Conservation (phyloP, 1,140 invertebrate genomes). For the Conus ventricosus region DNA sequence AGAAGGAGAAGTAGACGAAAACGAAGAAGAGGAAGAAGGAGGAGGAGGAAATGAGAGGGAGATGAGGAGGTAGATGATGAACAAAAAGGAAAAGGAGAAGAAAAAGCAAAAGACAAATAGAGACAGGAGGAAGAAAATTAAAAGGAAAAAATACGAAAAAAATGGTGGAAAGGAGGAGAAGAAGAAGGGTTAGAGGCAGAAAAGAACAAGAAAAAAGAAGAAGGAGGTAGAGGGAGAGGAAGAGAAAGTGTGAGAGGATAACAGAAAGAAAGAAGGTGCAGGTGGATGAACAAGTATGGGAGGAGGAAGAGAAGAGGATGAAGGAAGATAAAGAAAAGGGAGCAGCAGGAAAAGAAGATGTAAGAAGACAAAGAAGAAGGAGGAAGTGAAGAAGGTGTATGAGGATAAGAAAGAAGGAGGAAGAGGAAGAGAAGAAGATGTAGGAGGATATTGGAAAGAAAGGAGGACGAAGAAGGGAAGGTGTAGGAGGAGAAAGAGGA, state of each 20-base stretch:
- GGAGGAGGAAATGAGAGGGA: neutral
- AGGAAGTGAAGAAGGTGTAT: neutral
- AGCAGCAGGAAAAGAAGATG: neutral
- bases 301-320: neutral
- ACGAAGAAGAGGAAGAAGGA: neutral
- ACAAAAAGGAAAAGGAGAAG: neutral
- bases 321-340: neutral
- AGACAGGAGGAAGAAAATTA: neutral
- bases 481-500: no score
- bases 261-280: neutral
- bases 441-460: neutral
- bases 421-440: neutral
- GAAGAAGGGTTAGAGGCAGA: neutral
- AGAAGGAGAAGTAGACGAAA: neutral
- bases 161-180: neutral
- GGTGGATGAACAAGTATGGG: no score
- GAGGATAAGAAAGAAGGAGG: neutral
- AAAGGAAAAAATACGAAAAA: neutral
- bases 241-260: neutral
- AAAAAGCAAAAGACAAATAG: constrained; percentile 1
- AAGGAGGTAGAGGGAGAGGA: neutral
- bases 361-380: neutral
- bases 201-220: neutral
- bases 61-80: neutral
- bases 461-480: neutral